phyloP scores from a whole-genome alignment of 2,113 vertebrate genomes.

The Notarius quadriscutis region DNA sequence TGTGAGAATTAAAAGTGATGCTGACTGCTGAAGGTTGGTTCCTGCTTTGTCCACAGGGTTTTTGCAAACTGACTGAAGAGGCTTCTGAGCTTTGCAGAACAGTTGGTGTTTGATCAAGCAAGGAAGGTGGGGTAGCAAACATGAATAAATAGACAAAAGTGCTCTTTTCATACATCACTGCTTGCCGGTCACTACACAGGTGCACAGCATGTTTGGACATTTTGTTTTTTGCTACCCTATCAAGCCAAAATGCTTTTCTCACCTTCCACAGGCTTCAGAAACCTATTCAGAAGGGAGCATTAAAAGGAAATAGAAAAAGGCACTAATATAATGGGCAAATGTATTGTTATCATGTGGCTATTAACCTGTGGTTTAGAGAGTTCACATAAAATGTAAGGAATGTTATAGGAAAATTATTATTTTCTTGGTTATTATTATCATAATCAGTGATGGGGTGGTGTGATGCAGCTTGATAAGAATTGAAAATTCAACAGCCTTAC shows the following conservation, averaged over 20 bases:
- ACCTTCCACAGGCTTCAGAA: neutral
- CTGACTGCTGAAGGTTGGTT: neutral
- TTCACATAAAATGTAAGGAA: neutral
- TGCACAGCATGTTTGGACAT: neutral
- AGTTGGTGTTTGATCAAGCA: constrained; percentile 1
- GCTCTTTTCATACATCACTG: neutral
- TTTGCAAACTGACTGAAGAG: neutral
- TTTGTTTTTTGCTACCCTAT: neutral
- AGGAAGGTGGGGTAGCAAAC: neutral
- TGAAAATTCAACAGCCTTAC: neutral
- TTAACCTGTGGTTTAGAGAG: neutral
- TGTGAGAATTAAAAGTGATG: neutral
- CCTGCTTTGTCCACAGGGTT: neutral
- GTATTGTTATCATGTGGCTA: neutral
- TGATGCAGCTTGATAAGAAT: neutral
- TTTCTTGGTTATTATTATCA: neutral
- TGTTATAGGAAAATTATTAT: neutral
- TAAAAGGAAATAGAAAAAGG: neutral
- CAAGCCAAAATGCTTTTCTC: constrained; percentile 7
- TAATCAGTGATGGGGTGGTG: neutral
- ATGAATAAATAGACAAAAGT: constrained; percentile 2
- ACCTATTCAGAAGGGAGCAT: neutral
- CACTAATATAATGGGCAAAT: neutral
- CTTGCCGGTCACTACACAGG: neutral
- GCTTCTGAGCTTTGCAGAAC: neutral